Percentiles rank a stretch among this genome's conserved stretches.
Evolutionary conservation across 2,797 vertebrate genomes (phyloP).

Genomic region (Galagoides demidoff): DNA sequence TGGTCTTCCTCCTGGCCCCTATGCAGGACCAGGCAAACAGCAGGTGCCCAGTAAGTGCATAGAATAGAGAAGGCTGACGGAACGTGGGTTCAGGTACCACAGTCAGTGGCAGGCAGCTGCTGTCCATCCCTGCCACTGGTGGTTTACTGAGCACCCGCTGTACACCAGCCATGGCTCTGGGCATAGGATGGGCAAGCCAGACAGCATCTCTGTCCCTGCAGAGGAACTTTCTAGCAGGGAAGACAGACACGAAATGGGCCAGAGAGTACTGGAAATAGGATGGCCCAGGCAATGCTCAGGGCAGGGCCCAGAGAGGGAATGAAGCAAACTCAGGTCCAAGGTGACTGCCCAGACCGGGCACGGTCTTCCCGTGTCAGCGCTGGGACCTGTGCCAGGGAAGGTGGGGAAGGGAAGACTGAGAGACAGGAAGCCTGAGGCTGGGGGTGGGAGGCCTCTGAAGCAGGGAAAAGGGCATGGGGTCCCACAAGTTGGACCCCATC

Average conservation of each 20-base stretch:
- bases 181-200: not conserved
- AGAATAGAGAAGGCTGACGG: not conserved
- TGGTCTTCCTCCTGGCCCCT: not conserved
- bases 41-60: too few relatives aligned
- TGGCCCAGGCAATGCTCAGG: fast-evolving
- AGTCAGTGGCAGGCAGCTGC: not conserved
- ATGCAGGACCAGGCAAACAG: not conserved
- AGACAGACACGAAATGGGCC: too few relatives aligned
- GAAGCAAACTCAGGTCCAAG: too few relatives aligned
- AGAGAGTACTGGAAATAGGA: fast-evolving
- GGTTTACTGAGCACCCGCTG: not conserved
- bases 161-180: not conserved
- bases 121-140: too few relatives aligned
- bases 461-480: too few relatives aligned
- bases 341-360: fast-evolving
- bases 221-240: not conserved
- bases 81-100: not conserved
- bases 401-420: too few relatives aligned
- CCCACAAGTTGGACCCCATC: not conserved
- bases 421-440: not conserved
- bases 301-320: not conserved
- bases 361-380: fast-evolving
- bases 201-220: not conserved
- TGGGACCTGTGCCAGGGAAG: not conserved
- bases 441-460: not conserved